Conservation (phyloP, 2,888 invertebrate genomes). For the Copidosoma aretas region DNA sequence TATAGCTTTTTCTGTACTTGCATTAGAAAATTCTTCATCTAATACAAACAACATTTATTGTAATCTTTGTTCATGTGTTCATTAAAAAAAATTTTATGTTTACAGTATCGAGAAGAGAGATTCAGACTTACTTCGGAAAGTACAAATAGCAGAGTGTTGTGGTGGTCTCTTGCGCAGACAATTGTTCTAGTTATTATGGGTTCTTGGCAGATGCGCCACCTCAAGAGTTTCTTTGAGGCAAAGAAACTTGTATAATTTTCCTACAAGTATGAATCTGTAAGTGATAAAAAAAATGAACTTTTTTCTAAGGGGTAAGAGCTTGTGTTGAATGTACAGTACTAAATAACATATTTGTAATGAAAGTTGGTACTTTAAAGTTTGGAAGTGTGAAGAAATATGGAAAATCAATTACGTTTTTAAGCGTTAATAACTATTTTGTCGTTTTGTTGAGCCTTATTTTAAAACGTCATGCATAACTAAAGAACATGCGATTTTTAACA, state of each 20-base stretch:
- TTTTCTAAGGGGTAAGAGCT: constrained; percentile 19
- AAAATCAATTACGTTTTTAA: background rate
- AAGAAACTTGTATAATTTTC: constrained; percentile 88
- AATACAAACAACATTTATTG: constrained; percentile 2
- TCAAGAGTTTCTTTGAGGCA: constrained; percentile 99
- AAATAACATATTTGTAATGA: constrained; percentile 23
- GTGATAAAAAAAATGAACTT: constrained; percentile 24
- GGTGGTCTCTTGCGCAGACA: constrained; percentile 96
- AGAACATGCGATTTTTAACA: constrained; percentile 3
- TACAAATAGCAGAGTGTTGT: constrained; percentile 91
- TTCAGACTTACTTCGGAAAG: constrained; percentile 98
- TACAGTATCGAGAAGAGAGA: constrained; percentile 93
- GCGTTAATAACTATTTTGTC: no score
- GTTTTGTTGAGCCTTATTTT: constrained; percentile 28
- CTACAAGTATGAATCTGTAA: background rate
- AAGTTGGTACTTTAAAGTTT: constrained; percentile 34
- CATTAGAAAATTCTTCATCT: background rate
- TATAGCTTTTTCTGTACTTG: background rate
- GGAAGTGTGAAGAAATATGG: background rate
- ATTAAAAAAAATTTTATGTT: constrained; percentile 37
- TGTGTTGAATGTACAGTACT: constrained; percentile 36
- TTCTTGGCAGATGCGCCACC: constrained; percentile 98
- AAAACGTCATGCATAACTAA: constrained; percentile 14
- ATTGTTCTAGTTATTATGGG: constrained; percentile 90
- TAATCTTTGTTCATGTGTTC: constrained; percentile 32